Evolutionary conservation across 2,113 vertebrate genomes (phyloP), one percentile per base, ranked within the genome.

Genomic region (Numenius arquata): DNA sequence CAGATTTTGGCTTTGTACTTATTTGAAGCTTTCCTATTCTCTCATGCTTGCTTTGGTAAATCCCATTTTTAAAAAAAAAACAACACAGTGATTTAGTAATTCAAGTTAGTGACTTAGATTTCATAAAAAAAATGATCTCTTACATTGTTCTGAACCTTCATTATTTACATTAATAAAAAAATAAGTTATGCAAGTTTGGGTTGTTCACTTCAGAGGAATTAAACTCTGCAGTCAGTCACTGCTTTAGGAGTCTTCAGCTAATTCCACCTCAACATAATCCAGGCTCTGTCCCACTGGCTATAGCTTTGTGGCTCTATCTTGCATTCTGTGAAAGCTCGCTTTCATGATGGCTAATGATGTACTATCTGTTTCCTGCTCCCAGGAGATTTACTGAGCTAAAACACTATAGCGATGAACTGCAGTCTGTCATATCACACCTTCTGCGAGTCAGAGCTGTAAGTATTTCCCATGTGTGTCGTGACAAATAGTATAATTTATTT

Each of bases 361-460:
- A 96, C 96, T 96, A 36, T 95, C 95, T 96, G 65, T 90, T 97
- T 98, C 75, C 95, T 88, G 74, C 97, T 97, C 89, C 56, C 96
- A 99, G 99, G 97, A 98, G 98, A 71, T 99, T 99, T 84, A 98
- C 98, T 80, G 99, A 99, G 73, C 98, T 99, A 77, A 99, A 99
- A 96, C 99, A 99, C 95, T 99, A 99, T 92, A 99, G 99, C 23
- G 99, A 99, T 90, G 99, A 99, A 93, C 98, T 99, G 55, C 99
- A 99, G 97, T 98, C 99, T 40, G 98, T 99, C 97, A 98, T 99
- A 70, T 99, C 99, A 67, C 99, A 99, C 98, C 98, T 99, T 77
- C 98, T 99, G 62, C 98, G 99, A 92, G 98, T 99, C 91, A 98
- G 99, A 98, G 99, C 99, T 67, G 99, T 99, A 98, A 98, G 99